Base-by-base conservation (phyloP, 2,888 invertebrate genomes). In the Pachydiplax longipennis region DNA sequence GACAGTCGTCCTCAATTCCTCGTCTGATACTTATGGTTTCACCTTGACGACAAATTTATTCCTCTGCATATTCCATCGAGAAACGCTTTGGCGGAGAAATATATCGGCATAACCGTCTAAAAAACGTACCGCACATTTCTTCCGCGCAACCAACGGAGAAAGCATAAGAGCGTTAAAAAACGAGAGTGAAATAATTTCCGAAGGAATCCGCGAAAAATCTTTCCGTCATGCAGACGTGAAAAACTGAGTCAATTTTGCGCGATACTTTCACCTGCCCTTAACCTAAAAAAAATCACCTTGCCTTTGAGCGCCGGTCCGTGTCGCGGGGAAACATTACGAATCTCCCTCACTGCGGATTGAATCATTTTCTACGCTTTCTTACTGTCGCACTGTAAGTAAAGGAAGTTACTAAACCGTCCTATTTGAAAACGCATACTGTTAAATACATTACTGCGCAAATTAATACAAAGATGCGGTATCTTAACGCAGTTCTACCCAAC, bases 261-360 rank as follows among this genome's bases (percentile, higher is more conserved):
- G 37, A 40, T 61, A 87, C 87, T 87, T 87, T 87, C 87, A 22
- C 65, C 37, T 65, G 87, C 61, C 87, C 87, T 87, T 87, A 87
- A 87, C 87, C 87, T 61, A 58, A 61, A 87, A 61, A 82, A 87
- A 87, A 48, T 35, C 61, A 35, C 37, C 31, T 35, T 37, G 37
- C 73, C 73, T 73, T 25, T 31, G 73, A 31, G 25, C 31, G 0
- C 13, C 65, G 22, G 73, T 73, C 73, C 8, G 31, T 31, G 12
- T 31, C 31, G 73, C 25, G 25, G 31, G 73, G 31, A 73, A 25
- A 73, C 25, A 31, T 73, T 73, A 31, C 12, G 13, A 73, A 31
- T 31, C 31, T 73, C 25, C 53, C 53, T 18, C 5, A 53, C 15
- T 53, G 53, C 53, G 53, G 53, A 18, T 53, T 53, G 53, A 53